Evolutionary conservation across 1,140 invertebrate species (phyloP).

Genomic region (Heterodera schachtii): DNA sequence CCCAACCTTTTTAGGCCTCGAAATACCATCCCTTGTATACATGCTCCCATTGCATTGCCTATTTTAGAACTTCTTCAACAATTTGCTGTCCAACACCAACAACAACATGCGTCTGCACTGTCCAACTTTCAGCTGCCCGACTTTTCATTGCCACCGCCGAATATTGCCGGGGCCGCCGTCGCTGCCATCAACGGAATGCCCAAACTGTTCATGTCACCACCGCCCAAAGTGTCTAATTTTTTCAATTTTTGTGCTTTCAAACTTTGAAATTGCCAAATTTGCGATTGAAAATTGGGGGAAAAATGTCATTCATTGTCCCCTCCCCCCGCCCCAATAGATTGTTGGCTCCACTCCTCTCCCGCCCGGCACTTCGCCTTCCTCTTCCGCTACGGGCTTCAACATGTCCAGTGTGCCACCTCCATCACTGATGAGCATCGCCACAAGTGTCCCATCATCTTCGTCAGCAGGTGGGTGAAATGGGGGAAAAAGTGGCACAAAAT

Average conservation of each 20-base stretch:
- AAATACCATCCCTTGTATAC: no score
- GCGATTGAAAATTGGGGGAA: no score
- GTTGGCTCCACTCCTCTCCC: background rate
- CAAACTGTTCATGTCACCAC: constrained; percentile 5
- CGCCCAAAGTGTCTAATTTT: background rate
- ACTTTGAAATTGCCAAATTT: no score
- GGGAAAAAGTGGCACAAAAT: no score
- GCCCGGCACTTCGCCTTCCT: background rate
- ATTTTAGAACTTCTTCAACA: constrained; percentile 6
- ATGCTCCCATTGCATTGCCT: no score
- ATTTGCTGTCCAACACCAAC: constrained; percentile 12
- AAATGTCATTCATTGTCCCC: no score
- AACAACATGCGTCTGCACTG: background rate
- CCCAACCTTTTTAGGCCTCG: no score
- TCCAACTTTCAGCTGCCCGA: constrained; percentile 29
- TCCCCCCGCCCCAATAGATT: no score
- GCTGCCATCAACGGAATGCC: background rate
- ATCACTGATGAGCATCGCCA: background rate
- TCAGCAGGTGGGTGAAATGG: background rate
- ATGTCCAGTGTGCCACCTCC: background rate
- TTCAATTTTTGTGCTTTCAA: no score
- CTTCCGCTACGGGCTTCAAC: background rate
- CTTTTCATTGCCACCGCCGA: constrained; percentile 39
- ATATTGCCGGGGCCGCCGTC: background rate
- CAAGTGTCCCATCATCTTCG: background rate